Evolutionary conservation across 2,113 vertebrate species (phyloP).

Genomic region (Psittacara wagleri): DNA sequence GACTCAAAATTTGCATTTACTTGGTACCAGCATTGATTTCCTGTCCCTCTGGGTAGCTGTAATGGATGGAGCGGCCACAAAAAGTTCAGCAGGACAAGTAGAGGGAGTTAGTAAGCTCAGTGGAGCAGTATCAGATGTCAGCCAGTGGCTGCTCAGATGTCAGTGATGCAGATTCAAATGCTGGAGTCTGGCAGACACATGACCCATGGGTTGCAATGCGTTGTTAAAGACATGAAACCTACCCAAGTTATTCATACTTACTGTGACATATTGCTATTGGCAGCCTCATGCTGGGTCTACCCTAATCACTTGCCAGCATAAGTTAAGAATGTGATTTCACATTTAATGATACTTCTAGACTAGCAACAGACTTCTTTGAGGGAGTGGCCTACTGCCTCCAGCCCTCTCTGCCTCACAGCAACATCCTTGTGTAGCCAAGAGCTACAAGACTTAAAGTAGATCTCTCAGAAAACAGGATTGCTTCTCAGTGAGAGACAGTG

Average conservation of each 20-base stretch:
- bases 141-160: conserved; percentile 19
- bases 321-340: conserved; percentile 60
- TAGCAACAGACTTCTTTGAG: background rate
- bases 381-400: conserved; percentile 24
- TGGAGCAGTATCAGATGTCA: background rate
- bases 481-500: background rate
- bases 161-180: conserved; percentile 16
- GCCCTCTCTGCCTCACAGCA: background rate
- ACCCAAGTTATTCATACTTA: background rate
- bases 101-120: background rate
- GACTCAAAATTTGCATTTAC: conserved; percentile 41
- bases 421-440: background rate
- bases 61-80: conserved; percentile 13
- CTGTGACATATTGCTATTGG: conserved; percentile 49
- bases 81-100: conserved; percentile 38
- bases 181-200: conserved; percentile 34
- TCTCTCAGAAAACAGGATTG: background rate
- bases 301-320: conserved; percentile 60
- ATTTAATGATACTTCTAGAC: conserved; percentile 42
- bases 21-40: conserved; percentile 39
- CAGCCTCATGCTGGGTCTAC: conserved; percentile 35
- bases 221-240: conserved; percentile 52
- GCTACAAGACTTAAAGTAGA: background rate
- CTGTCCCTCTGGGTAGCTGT: background rate
- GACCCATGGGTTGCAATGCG: background rate